Conservation (phyloP, 2,888 invertebrate species). For the Therioaphis trifolii region DNA sequence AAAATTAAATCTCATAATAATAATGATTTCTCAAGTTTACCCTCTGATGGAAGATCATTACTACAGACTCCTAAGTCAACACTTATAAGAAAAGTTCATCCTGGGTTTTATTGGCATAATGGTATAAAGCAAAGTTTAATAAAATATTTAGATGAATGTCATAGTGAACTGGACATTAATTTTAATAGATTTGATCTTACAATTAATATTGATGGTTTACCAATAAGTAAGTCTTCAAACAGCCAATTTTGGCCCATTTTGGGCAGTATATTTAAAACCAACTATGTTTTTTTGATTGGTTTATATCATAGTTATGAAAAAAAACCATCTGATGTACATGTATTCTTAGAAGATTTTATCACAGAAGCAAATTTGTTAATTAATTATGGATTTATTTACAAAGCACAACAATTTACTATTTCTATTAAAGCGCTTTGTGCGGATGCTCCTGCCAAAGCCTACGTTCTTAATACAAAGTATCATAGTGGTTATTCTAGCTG, state of each 20-base stretch:
- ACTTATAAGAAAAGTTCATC: too few relatives aligned
- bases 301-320: background rate
- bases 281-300: background rate
- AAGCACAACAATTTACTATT: background rate
- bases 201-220: slow-evolving; percentile 17
- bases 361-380: background rate
- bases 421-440: background rate
- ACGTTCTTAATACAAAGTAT: too few relatives aligned
- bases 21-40: too few relatives aligned
- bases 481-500: too few relatives aligned
- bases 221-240: background rate
- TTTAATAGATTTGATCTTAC: background rate
- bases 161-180: too few relatives aligned
- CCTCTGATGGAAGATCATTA: too few relatives aligned
- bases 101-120: too few relatives aligned
- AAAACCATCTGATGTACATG: slow-evolving; percentile 3
- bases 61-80: too few relatives aligned
- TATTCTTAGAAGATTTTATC: slow-evolving; percentile 6
- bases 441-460: slow-evolving; percentile 12
- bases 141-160: too few relatives aligned
- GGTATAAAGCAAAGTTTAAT: too few relatives aligned
- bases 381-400: background rate
- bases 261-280: background rate
- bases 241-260: slow-evolving; percentile 2
- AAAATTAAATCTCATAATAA: too few relatives aligned